A percentile compares a stretch with the other conserved stretches of the same genome.
phyloP scores from a whole-genome alignment of 2,888 invertebrate species.

The Hecatera dysodea region DNA sequence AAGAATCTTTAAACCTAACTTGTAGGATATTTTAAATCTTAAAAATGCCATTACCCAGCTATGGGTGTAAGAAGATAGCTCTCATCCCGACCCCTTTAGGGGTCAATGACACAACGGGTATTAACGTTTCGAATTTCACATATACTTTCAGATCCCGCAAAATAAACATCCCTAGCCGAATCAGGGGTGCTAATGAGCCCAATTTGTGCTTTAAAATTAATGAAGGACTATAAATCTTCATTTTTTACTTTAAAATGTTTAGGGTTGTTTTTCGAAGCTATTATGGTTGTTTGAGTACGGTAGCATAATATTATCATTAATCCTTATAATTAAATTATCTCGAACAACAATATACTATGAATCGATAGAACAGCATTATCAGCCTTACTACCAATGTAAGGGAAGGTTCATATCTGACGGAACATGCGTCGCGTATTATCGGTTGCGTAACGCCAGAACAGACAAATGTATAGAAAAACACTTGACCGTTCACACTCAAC shows the following conservation, averaged over 20 bases:
- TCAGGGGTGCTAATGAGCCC: slow-evolving; percentile 18
- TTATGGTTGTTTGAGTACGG: too few species aligned
- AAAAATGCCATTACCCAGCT: background rate
- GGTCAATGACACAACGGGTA: slow-evolving; percentile 4
- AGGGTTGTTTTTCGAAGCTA: background rate
- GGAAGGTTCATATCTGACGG: too few species aligned
- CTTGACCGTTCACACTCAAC: too few species aligned
- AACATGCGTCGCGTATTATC: too few species aligned
- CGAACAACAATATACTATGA: too few species aligned
- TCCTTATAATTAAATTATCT: too few species aligned
- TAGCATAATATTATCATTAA: too few species aligned
- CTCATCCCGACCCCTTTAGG: slow-evolving; percentile 7
- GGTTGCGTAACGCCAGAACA: too few species aligned
- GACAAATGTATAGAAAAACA: too few species aligned
- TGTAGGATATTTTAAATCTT: background rate
- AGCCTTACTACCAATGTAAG: too few species aligned
- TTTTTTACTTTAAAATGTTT: background rate
- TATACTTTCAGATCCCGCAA: slow-evolving; percentile 16
- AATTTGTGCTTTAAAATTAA: slow-evolving; percentile 5
- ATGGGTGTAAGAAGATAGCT: background rate
- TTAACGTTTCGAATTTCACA: slow-evolving; percentile 14
- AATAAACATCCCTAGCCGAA: slow-evolving; percentile 28
- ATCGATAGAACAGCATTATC: too few species aligned
- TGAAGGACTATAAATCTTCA: background rate
- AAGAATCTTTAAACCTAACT: too few species aligned